Percentiles rank a stretch among this genome's conserved stretches.
Conservation (phyloP, 2,113 vertebrate genomes). For the Abramis brama region DNA sequence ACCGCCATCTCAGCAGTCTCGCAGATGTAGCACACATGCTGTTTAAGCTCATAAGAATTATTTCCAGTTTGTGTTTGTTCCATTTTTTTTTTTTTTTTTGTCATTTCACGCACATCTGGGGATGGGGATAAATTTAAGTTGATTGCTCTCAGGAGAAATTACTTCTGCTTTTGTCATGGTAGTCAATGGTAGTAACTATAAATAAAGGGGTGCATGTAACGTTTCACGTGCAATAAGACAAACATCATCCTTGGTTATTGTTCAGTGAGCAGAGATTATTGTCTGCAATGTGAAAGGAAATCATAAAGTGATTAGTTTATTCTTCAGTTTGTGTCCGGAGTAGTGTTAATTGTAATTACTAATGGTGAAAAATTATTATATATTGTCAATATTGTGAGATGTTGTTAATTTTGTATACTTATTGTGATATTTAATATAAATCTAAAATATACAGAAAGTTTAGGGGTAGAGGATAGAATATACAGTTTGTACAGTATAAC, state of each 20-base stretch:
- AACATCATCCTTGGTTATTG: background rate
- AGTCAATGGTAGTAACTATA: background rate
- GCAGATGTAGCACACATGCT: background rate
- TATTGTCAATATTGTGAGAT: background rate
- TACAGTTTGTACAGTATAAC: too few relatives aligned
- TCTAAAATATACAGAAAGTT: too few relatives aligned
- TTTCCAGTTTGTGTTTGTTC: constrained; percentile 15
- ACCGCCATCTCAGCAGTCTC: background rate
- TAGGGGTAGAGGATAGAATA: too few relatives aligned
- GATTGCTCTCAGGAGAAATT: constrained; percentile 38
- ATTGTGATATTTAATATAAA: too few relatives aligned
- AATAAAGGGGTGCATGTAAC: background rate
- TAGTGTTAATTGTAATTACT: background rate
- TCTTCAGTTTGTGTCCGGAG: background rate
- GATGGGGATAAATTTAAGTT: background rate
- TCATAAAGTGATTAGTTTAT: background rate
- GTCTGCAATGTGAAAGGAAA: background rate
- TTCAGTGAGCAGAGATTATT: background rate
- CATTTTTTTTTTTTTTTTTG: too few relatives aligned
- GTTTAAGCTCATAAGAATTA: constrained; percentile 38
- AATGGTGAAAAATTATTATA: background rate
- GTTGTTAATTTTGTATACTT: too few relatives aligned
- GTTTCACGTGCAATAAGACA: background rate
- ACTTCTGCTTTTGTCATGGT: background rate
- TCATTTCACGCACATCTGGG: constrained; percentile 41